phyloP scores from a whole-genome alignment of 1,140 invertebrate genomes.

The Drosophila varians region DNA sequence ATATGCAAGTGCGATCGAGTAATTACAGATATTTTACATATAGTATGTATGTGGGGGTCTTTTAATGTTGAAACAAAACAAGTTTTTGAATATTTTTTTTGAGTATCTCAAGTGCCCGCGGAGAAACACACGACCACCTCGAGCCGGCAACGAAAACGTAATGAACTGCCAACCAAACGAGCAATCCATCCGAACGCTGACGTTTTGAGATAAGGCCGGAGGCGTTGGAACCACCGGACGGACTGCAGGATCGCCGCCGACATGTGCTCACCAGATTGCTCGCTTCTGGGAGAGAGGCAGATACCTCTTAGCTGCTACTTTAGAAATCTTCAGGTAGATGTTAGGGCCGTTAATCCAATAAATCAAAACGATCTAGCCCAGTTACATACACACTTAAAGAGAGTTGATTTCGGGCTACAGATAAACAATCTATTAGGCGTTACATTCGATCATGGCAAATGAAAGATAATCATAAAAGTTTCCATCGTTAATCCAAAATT shows the following conservation, averaged over 20 bases:
- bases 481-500: background rate
- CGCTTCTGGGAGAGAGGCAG: background rate
- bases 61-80: constrained; percentile 23
- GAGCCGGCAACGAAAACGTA: constrained; percentile 58
- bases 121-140: constrained; percentile 55
- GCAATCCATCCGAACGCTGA: constrained; percentile 21
- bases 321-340: background rate
- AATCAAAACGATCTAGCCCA: background rate
- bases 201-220: constrained; percentile 31
- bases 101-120: constrained; percentile 10
- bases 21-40: constrained; percentile 26
- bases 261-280: constrained; percentile 4
- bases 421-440: background rate
- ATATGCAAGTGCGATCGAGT: constrained; percentile 22
- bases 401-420: background rate
- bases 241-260: constrained; percentile 26
- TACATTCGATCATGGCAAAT: background rate
- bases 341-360: background rate
- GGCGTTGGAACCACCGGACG: background rate
- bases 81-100: constrained; percentile 30
- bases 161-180: constrained; percentile 40
- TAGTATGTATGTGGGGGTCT: constrained; percentile 26
- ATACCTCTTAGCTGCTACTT: background rate
- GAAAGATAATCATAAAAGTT: background rate
- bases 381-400: no score